phyloP scores from a whole-genome alignment of 2,797 vertebrate species.

The Hippopotamyrus pictus region DNA sequence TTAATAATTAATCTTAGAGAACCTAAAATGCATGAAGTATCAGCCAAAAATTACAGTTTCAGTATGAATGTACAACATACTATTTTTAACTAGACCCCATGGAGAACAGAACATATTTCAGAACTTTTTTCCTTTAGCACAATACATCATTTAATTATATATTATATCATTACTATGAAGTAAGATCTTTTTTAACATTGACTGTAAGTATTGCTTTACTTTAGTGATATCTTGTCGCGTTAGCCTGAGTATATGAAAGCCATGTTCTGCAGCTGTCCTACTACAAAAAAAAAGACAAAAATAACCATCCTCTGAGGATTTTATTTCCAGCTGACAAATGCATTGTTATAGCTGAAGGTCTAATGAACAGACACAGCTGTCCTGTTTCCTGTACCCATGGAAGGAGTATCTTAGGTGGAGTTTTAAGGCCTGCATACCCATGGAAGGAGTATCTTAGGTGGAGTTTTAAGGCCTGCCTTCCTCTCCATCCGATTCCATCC shows the following conservation, averaged over 20 bases:
- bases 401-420: not conserved
- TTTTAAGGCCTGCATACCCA: not conserved
- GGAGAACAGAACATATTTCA: not conserved
- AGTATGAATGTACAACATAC: not conserved
- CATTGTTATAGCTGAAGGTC: not conserved
- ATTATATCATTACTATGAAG: not conserved
- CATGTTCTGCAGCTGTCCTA: not conserved
- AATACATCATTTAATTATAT: not conserved
- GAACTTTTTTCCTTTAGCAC: not conserved
- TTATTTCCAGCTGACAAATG: conserved; percentile 4
- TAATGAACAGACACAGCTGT: not conserved
- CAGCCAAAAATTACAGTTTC: not conserved
- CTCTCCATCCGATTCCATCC: not conserved
- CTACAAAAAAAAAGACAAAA: not conserved
- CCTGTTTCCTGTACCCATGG: not conserved
- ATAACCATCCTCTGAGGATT: conserved; percentile 3
- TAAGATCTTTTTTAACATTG: not conserved
- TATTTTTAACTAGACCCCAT: not conserved
- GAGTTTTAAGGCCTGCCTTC: not conserved
- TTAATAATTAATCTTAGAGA: not conserved
- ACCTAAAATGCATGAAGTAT: not conserved
- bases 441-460: not conserved
- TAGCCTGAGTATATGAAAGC: not conserved
- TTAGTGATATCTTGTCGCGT: not conserved
- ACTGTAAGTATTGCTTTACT: not conserved